phyloP scores from a whole-genome alignment of 1,140 invertebrate genomes.

The Sarcophaga bullata region DNA sequence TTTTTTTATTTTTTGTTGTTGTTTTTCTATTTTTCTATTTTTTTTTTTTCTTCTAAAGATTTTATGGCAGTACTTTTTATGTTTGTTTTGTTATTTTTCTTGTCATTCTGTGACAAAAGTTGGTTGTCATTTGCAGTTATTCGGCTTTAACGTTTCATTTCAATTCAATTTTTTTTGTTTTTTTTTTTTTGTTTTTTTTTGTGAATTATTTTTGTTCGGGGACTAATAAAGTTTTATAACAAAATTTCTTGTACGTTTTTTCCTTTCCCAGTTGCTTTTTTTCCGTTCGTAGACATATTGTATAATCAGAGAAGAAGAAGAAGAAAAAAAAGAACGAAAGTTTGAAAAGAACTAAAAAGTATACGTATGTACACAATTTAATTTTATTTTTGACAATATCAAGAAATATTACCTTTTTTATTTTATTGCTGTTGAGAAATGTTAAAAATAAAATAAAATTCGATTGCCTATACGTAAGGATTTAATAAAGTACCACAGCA shows the following conservation, averaged over 20 bases:
- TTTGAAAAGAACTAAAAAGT: background rate
- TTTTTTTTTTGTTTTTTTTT: background rate
- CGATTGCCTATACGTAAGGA: background rate
- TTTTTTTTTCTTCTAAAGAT: background rate
- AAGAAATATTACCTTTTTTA: conserved; percentile 1
- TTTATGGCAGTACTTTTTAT: background rate
- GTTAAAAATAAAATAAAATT: no score
- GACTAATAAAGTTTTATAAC: conserved; percentile 27
- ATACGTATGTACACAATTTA: background rate
- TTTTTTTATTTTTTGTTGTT: background rate
- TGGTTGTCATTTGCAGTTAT: conserved; percentile 18
- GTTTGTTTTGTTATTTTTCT: background rate
- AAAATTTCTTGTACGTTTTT: background rate
- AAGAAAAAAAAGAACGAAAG: background rate
- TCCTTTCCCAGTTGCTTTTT: background rate
- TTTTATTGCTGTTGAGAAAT: background rate
- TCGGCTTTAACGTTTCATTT: background rate
- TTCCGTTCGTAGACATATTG: background rate
- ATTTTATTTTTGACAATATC: conserved; percentile 1
- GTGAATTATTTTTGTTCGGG: conserved; percentile 2
- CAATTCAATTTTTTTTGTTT: background rate
- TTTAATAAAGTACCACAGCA: background rate
- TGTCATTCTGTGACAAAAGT: conserved; percentile 18
- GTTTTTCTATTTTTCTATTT: background rate
- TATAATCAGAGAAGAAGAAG: background rate